These are phyloP conservation scores for Zaprionus inermis DNA, from an alignment of 1,140 invertebrate genomes.

Conservation along the genomic window DNA sequence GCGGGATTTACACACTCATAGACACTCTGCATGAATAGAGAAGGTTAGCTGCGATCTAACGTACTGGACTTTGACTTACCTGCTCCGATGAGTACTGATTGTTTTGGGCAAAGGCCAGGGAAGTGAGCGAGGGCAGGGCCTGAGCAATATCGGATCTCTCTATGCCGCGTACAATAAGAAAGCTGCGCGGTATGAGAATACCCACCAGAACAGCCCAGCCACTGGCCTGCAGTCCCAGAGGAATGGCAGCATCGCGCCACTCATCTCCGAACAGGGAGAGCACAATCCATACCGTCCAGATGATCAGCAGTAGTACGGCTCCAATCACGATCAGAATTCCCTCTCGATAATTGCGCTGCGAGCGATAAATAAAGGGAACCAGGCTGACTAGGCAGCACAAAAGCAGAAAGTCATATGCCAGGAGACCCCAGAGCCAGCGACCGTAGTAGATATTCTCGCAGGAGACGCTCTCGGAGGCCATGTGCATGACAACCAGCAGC, in stretches of 20 bases:
- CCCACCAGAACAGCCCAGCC: constrained; percentile 85
- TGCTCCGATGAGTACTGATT: constrained; percentile 84
- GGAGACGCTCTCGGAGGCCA: constrained; percentile 76
- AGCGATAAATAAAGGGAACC: constrained; percentile 86
- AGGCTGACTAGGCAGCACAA: constrained; percentile 85
- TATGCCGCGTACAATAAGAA: constrained; percentile 86
- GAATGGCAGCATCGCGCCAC: constrained; percentile 86
- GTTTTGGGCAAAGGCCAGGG: constrained; percentile 82
- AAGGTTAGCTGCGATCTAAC: neutral
- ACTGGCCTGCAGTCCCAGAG: constrained; percentile 86
- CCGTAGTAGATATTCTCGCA: constrained; percentile 84
- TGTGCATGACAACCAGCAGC: constrained; percentile 82
- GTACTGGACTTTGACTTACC: constrained; percentile 35
- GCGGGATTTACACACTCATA: constrained; percentile 84
- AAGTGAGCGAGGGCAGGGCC: constrained; percentile 84
- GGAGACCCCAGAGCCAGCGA: constrained; percentile 82
- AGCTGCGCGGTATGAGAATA: constrained; percentile 87
- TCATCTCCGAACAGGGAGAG: constrained; percentile 84
- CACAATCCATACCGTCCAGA: constrained; percentile 86
- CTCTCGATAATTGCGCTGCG: constrained; percentile 88
- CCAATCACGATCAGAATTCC: constrained; percentile 84
- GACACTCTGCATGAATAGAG: constrained; percentile 60
- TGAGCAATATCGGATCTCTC: constrained; percentile 85
- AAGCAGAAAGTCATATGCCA: constrained; percentile 86
- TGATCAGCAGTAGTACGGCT: constrained; percentile 73